Evolutionary conservation across 2,113 vertebrate genomes (phyloP).

Genomic region (Oryzias woworae): DNA sequence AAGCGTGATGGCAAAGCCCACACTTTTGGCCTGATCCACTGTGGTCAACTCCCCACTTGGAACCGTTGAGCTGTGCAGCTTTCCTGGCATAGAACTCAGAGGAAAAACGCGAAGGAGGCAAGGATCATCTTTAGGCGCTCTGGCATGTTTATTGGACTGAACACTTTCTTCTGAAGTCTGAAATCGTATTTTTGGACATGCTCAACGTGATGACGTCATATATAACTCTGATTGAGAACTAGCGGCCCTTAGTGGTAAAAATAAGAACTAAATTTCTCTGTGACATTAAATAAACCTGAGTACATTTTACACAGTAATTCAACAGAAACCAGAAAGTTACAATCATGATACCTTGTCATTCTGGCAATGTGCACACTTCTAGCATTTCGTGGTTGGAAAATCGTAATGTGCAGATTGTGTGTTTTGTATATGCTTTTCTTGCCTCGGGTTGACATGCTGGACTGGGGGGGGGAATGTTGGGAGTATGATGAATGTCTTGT

Average conservation of each 20-base stretch:
- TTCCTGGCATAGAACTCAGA: too few species aligned
- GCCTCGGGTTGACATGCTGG: conserved; percentile 43
- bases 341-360: conserved; percentile 53
- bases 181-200: too few species aligned
- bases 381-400: conserved; percentile 48
- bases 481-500: conserved; percentile 67
- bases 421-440: conserved; percentile 54
- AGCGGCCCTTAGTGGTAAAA: too few species aligned
- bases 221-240: too few species aligned
- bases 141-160: too few species aligned
- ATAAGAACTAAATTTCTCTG: too few species aligned
- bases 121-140: too few species aligned
- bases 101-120: too few species aligned
- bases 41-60: conserved; percentile 47
- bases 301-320: too few species aligned
- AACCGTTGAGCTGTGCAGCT: conserved; percentile 4
- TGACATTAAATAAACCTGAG: too few species aligned
- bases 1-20: conserved; percentile 32
- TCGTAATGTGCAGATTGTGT: conserved; percentile 32
- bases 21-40: conserved; percentile 29
- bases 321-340: conserved; percentile 34
- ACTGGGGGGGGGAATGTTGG: conserved; percentile 13
- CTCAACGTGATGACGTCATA: too few species aligned
- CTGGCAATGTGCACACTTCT: conserved; percentile 6
- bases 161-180: too few species aligned